phyloP scores from a whole-genome alignment of 2,113 vertebrate genomes.

The Nannospalax galili region DNA sequence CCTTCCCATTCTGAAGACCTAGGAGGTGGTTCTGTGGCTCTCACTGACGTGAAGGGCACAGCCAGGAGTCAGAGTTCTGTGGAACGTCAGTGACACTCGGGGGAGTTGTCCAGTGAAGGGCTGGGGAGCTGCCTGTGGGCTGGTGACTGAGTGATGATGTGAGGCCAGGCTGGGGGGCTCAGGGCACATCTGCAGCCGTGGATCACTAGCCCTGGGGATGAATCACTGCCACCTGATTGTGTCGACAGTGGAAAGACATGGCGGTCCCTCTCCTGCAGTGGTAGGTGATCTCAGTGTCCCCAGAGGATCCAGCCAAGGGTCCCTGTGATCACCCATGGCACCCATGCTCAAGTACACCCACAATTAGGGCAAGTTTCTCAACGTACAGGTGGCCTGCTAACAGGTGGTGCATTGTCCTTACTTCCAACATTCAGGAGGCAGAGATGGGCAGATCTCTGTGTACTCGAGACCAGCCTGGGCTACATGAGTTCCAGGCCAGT shows the following conservation, averaged over 20 bases:
- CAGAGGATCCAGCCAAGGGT: not conserved
- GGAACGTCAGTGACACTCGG: not conserved
- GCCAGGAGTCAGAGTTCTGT: not conserved
- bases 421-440: no score
- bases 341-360: no score
- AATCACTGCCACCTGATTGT: no score
- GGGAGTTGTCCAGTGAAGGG: not conserved
- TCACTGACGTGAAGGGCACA: fast-evolving
- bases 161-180: no score
- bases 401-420: no score
- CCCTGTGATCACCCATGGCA: fast-evolving
- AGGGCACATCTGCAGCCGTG: not conserved
- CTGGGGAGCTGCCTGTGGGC: not conserved
- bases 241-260: not conserved
- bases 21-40: fast-evolving
- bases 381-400: not conserved
- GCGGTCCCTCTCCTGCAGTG: not conserved
- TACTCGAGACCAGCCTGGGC: no score
- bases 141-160: not conserved
- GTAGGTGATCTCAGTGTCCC: not conserved
- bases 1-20: not conserved
- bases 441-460: not conserved
- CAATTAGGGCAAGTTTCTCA: no score
- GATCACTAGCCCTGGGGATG: not conserved
- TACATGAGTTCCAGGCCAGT: no score